Percentiles rank a stretch among this genome's conserved stretches.
Evolutionary conservation across 2,888 invertebrate genomes (phyloP).

Genomic region (Caenorhabditis afra): DNA sequence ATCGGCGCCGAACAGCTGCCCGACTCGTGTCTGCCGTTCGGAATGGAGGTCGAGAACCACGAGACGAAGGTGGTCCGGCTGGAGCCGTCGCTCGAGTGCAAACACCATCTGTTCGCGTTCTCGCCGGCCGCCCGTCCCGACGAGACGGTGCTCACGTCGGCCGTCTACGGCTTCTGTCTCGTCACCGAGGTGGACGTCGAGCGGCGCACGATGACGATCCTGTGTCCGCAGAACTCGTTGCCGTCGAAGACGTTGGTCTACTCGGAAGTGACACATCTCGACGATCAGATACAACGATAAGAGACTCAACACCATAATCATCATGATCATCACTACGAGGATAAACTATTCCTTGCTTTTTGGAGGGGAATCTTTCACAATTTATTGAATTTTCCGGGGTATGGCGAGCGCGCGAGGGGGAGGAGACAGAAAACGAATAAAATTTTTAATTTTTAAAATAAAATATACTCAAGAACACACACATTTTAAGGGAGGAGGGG

Average conservation of each 20-base stretch:
- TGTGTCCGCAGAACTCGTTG: conserved; percentile 81
- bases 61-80: conserved; percentile 74
- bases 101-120: conserved; percentile 92
- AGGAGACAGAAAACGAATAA: neutral
- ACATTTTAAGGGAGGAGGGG: too few species aligned
- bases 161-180: conserved; percentile 92
- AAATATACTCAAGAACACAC: too few species aligned
- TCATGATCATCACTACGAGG: too few species aligned
- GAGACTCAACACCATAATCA: too few species aligned
- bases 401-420: neutral
- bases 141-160: conserved; percentile 85
- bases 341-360: conserved; percentile 1
- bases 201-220: conserved; percentile 51
- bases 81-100: conserved; percentile 81
- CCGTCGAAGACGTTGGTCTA: conserved; percentile 90
- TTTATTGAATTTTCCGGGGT: conserved; percentile 19
- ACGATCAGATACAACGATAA: conserved; percentile 81
- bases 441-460: too few species aligned
- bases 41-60: conserved; percentile 91
- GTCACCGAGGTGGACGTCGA: conserved; percentile 88
- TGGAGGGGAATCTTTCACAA: conserved; percentile 32
- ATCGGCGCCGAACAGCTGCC: conserved; percentile 86
- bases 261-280: conserved; percentile 95
- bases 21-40: conserved; percentile 95
- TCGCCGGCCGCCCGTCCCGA: conserved; percentile 87